A percentile compares a stretch with the other conserved stretches of the same genome.
Conservation (phyloP, 2,888 invertebrate species). For the Lithodes maja region DNA sequence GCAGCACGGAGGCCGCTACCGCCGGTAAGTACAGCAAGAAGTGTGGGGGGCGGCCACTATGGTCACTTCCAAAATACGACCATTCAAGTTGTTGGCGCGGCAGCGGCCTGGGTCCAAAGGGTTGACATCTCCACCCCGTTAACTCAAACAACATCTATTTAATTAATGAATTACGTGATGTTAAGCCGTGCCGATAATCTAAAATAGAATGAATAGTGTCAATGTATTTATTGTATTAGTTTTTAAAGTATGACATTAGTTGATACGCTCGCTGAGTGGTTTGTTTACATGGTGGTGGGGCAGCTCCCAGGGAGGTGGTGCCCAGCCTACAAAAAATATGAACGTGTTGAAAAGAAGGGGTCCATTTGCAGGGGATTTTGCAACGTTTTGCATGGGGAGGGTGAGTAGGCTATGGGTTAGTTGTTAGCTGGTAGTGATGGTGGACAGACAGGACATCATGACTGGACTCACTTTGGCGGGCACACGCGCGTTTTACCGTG, state of each 20-base stretch:
- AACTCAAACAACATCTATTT: conserved; percentile 15
- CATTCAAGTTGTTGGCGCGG: conserved; percentile 58
- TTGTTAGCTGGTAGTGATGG: conserved; percentile 59
- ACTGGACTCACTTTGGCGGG: conserved; percentile 17
- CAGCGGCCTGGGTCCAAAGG: conserved; percentile 43
- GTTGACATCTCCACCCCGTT: conserved; percentile 47
- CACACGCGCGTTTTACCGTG: conserved; percentile 12
- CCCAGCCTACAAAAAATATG: conserved; percentile 59
- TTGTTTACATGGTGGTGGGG: conserved; percentile 11
- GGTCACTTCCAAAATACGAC: conserved; percentile 40
- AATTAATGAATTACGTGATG: background rate
- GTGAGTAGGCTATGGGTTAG: conserved; percentile 41
- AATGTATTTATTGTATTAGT: background rate
- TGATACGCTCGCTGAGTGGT: background rate
- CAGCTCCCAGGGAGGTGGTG: conserved; percentile 32
- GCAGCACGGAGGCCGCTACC: conserved; percentile 28
- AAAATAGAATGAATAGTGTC: background rate
- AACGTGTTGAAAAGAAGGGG: conserved; percentile 58
- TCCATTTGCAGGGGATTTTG: conserved; percentile 63
- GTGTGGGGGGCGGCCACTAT: background rate
- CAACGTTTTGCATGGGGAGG: conserved; percentile 57
- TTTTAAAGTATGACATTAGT: conserved; percentile 12
- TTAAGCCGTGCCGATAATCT: background rate
- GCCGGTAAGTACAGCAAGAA: conserved; percentile 40
- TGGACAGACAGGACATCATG: conserved; percentile 42